These are phyloP conservation scores for Talpa occidentalis DNA, from an alignment of 2,113 vertebrate species.

Conservation along the genomic window DNA sequence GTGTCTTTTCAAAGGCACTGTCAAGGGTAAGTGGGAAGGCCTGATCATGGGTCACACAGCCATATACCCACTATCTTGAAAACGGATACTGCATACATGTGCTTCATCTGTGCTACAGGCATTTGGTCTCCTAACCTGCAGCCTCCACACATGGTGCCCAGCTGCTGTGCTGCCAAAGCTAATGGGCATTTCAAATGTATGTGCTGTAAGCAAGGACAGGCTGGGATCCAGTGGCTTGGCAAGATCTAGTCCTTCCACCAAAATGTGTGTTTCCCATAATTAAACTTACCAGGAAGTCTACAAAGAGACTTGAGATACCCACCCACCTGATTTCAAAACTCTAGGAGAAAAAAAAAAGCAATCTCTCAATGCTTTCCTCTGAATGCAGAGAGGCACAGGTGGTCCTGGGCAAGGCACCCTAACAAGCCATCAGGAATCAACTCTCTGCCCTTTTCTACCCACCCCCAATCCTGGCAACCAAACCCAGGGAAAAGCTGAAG, in stretches of 20 bases:
- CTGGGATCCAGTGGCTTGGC: background rate
- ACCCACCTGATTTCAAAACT: background rate
- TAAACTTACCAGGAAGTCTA: background rate
- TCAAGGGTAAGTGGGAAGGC: background rate
- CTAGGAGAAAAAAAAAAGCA: background rate
- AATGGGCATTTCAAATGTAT: background rate
- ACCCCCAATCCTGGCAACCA: background rate
- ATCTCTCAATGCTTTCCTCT: background rate
- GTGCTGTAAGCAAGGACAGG: background rate
- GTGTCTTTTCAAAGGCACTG: background rate
- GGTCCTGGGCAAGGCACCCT: background rate
- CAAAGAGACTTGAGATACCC: background rate
- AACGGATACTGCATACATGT: background rate
- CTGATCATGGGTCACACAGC: background rate
- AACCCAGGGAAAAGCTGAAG: background rate
- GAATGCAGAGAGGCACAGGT: background rate
- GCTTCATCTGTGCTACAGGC: background rate
- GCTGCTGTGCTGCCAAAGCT: background rate
- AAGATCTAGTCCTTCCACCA: background rate
- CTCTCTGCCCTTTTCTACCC: background rate
- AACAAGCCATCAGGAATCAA: slow-evolving; percentile 63
- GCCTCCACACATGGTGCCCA: background rate
- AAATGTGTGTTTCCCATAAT: background rate
- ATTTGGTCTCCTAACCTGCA: background rate
- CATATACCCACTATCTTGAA: background rate